phyloP scores from a whole-genome alignment of 2,888 invertebrate genomes.

The Junonia oenone region DNA sequence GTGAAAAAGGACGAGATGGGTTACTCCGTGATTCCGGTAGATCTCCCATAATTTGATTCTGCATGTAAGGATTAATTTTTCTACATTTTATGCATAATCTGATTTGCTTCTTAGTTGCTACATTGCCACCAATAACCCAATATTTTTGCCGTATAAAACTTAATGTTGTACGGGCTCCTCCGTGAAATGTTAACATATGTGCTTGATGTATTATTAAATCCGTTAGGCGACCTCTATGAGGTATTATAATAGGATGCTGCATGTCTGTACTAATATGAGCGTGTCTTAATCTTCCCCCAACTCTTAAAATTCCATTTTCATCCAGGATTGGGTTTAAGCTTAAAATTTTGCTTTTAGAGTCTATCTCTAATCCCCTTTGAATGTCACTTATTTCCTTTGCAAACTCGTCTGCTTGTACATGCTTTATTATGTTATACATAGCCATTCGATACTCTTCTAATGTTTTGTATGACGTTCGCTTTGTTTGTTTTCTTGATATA shows the following conservation, averaged over 20 bases:
- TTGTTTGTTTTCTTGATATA: too few species aligned
- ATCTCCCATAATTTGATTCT: background rate
- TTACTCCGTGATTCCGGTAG: background rate
- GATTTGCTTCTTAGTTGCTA: background rate
- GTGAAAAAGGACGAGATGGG: background rate
- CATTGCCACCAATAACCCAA: background rate
- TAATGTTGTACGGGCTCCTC: background rate
- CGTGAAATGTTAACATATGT: constrained; percentile 4
- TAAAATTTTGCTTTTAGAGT: too few species aligned
- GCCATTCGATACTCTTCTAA: too few species aligned
- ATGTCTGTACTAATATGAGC: constrained; percentile 17
- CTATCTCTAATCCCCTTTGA: background rate
- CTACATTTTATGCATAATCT: background rate
- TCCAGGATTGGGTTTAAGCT: constrained; percentile 14
- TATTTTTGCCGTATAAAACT: background rate
- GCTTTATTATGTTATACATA: too few species aligned
- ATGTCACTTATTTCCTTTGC: too few species aligned
- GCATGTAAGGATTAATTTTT: background rate
- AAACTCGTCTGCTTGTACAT: too few species aligned
- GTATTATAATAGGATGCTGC: constrained; percentile 16
- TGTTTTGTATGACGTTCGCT: too few species aligned
- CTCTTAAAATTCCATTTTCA: constrained; percentile 14
- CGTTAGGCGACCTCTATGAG: constrained; percentile 4
- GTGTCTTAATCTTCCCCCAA: constrained; percentile 19
- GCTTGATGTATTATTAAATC: constrained; percentile 3